These are phyloP conservation scores for Drosophila eugracilis DNA, from an alignment of 1,140 invertebrate species.

Conservation along the genomic window DNA sequence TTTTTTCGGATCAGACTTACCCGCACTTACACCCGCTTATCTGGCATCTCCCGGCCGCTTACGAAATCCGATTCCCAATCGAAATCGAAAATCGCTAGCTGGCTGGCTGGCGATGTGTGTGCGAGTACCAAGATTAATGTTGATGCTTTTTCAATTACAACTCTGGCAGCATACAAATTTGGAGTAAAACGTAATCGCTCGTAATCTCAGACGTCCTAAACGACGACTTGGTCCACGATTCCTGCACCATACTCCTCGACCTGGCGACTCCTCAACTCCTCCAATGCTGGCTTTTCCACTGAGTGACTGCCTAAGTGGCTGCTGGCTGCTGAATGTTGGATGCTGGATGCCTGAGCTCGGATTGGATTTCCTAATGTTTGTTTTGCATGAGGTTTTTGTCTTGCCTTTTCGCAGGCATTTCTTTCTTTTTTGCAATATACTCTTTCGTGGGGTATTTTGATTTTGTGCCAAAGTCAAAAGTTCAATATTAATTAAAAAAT, in stretches of 20 bases:
- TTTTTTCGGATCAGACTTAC: constrained; percentile 42
- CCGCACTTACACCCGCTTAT: constrained; percentile 71
- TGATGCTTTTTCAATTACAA: constrained; percentile 85
- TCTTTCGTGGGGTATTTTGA: neutral
- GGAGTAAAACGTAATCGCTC: constrained; percentile 83
- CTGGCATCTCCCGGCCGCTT: constrained; percentile 41
- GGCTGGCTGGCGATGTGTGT: constrained; percentile 59
- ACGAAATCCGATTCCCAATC: constrained; percentile 54
- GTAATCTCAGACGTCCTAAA: constrained; percentile 84
- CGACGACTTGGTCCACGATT: constrained; percentile 64
- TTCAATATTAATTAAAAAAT: too few relatives aligned
- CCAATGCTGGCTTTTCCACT: constrained; percentile 37
- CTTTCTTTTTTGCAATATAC: constrained; percentile 22
- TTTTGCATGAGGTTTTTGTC: constrained; percentile 75
- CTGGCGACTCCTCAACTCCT: constrained; percentile 7
- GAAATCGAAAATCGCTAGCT: constrained; percentile 46
- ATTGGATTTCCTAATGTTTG: constrained; percentile 84
- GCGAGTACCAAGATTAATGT: constrained; percentile 84
- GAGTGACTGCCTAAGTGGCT: constrained; percentile 81
- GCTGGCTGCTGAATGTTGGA: constrained; percentile 53
- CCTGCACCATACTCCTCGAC: constrained; percentile 25
- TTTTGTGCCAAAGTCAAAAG: too few relatives aligned
- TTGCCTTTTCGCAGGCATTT: constrained; percentile 29
- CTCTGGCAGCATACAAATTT: constrained; percentile 83
- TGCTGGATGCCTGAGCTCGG: constrained; percentile 50